Conservation (phyloP, 2,113 vertebrate genomes). For the Formicarius rufipectus region DNA sequence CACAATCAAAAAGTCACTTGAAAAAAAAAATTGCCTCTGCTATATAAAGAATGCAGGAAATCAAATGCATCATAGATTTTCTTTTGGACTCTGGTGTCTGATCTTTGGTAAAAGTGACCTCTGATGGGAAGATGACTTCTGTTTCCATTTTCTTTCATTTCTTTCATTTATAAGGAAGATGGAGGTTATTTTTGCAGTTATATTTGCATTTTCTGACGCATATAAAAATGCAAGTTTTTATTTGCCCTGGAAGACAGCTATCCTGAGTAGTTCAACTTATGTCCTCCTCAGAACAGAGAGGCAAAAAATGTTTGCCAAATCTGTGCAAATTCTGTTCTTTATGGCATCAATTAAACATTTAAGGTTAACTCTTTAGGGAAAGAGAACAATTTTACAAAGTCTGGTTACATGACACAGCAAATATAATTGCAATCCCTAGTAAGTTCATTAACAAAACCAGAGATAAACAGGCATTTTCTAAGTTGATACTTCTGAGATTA, state of each 20-base stretch:
- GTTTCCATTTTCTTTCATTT: neutral
- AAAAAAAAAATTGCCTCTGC: neutral
- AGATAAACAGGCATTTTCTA: neutral
- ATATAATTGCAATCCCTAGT: neutral
- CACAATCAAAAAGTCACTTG: conserved; percentile 8
- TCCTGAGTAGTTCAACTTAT: neutral
- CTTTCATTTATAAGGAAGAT: neutral
- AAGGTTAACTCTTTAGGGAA: neutral
- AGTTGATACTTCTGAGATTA: neutral
- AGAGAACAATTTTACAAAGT: neutral
- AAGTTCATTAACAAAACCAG: neutral
- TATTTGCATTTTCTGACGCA: conserved; percentile 14
- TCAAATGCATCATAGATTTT: neutral
- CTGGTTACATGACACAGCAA: neutral
- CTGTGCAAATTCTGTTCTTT: neutral
- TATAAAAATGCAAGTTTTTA: neutral
- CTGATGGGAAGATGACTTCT: neutral
- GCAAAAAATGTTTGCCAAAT: neutral
- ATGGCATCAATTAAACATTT: neutral
- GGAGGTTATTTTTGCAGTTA: neutral
- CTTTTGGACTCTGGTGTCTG: neutral
- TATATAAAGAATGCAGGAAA: conserved; percentile 1
- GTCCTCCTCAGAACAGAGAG: neutral
- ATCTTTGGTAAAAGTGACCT: neutral
- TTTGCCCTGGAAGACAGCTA: neutral